Conservation (phyloP, 2,113 vertebrate genomes). For the Paraplagusia blochii region DNA sequence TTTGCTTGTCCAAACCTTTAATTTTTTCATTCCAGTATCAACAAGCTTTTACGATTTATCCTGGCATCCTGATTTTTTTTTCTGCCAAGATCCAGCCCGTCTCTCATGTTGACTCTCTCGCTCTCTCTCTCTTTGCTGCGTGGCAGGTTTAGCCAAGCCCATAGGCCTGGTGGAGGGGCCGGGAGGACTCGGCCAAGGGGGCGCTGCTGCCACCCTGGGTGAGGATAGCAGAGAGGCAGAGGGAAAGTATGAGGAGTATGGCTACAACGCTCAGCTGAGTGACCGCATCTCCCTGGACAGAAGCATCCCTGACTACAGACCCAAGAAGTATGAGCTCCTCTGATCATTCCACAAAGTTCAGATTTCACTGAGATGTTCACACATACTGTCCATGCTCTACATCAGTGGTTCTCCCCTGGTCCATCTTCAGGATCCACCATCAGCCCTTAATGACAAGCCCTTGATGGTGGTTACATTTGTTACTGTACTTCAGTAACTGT, state of each 20-base stretch:
- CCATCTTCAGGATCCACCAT: no score
- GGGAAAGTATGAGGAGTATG: slow-evolving; percentile 90
- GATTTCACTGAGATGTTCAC: no score
- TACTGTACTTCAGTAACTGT: no score
- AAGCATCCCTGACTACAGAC: slow-evolving; percentile 95
- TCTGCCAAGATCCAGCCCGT: no score
- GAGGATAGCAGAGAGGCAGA: slow-evolving; percentile 87
- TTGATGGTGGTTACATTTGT: no score
- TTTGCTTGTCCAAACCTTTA: no score
- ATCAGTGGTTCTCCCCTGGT: slow-evolving; percentile 1
- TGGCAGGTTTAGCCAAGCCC: slow-evolving; percentile 90
- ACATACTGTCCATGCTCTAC: no score
- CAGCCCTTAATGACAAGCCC: no score
- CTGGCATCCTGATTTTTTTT: no score
- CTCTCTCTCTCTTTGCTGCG: slow-evolving; percentile 19
- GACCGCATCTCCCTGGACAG: slow-evolving; percentile 96
- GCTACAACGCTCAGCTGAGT: slow-evolving; percentile 96
- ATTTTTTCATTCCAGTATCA: no score
- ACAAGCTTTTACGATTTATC: no score
- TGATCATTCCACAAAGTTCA: neutral
- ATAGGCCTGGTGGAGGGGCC: slow-evolving; percentile 97
- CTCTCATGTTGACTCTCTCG: slow-evolving; percentile 15
- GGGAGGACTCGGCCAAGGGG: slow-evolving; percentile 93
- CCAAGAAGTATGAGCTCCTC: slow-evolving; percentile 85
- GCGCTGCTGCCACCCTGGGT: slow-evolving; percentile 87